phyloP scores from a whole-genome alignment of 2,888 invertebrate species.

The Thysanoteuthis rhombus region DNA sequence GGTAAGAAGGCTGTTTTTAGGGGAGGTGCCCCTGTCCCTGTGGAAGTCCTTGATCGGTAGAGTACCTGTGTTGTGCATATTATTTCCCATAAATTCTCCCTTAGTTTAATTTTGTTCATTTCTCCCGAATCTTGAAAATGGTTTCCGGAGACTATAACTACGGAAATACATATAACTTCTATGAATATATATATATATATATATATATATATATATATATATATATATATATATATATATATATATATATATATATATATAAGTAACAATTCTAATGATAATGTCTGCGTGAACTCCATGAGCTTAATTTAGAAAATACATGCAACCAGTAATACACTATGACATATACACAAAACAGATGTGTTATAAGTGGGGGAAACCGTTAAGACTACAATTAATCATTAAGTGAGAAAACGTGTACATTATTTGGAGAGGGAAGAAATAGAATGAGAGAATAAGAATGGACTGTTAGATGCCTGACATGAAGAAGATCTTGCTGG shows the following conservation, averaged over 20 bases:
- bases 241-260: too few relatives aligned
- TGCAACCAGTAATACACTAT: background rate
- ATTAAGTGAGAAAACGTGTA: background rate
- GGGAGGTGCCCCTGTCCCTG: too few relatives aligned
- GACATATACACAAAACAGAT: background rate
- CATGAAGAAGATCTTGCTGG: background rate
- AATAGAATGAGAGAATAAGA: background rate
- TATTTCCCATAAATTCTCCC: too few relatives aligned
- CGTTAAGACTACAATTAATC: background rate
- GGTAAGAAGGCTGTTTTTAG: too few relatives aligned
- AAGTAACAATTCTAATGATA: background rate
- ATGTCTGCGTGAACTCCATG: background rate
- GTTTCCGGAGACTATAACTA: background rate
- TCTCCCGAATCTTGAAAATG: background rate
- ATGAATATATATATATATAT: too few relatives aligned
- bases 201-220: too few relatives aligned
- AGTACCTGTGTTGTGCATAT: too few relatives aligned
- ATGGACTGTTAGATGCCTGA: background rate
- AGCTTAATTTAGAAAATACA: background rate
- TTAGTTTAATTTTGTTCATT: background rate
- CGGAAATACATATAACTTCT: too few relatives aligned
- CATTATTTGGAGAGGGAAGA: background rate
- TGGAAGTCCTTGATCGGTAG: too few relatives aligned
- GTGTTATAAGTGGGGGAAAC: background rate
- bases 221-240: too few relatives aligned